Evolutionary conservation across 2,888 invertebrate genomes (phyloP), one percentile per base, ranked within the genome.

Genomic region (Crematogaster levior): DNA sequence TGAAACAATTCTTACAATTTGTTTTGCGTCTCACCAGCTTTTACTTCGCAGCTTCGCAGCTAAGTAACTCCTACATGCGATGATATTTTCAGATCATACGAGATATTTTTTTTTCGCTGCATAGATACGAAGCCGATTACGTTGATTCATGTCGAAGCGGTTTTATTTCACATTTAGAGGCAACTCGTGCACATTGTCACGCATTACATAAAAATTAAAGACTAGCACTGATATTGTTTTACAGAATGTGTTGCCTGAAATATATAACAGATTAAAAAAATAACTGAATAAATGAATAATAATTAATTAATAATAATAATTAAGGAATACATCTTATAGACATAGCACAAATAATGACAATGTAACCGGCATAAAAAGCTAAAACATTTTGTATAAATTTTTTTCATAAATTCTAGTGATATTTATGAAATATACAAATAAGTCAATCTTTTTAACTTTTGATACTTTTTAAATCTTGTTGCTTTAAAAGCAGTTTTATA

Each of bases 211-310:
- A 66, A 77, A 77, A 83, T 85, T 87, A 75, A 89, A 86, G 56
- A 85, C 77, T 51, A 77, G 85, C 83, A 88, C 60, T 89, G 82
- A 85, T 89, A 86, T 87, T 88, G 53, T 89, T 89, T 89, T 89
- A 75, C 89, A 89, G 89, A 85, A 87, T 89, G n/a, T n/a, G n/a
- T n/a, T n/a, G 83, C 87, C 89, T 85, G 89, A 84, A 89, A 88
- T 89, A 89, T 89, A 84, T 83, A 82, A 89, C 84, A 89, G 81
- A 83, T 88, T 86, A 87, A 89, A 89, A 89, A 86, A 88, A 83
- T 88, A 89, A 84, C 74, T 84, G 86, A 85, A 86, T 73, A n/a
- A n/a, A n/a, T n/a, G n/a, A n/a, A n/a, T n/a, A n/a, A n/a, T n/a
- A n/a, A n/a, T n/a, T n/a, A n/a, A n/a, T n/a, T n/a, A n/a, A n/a